Conservation (phyloP, 2,113 vertebrate species). For the Cynocephalus volans region DNA sequence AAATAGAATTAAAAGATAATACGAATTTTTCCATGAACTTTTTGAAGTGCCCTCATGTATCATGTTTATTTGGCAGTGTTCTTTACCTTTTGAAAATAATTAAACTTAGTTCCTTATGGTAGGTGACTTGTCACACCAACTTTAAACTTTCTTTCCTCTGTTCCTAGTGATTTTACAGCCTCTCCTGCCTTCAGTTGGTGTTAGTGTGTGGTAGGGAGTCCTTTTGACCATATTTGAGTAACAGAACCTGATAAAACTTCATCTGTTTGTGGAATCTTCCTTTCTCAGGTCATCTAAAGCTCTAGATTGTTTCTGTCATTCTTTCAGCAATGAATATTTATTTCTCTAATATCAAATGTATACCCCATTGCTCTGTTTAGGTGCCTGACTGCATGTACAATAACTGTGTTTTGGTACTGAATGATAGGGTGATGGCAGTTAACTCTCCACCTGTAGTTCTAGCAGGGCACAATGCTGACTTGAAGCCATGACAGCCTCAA, state of each 20-base stretch:
- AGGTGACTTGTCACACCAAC: not conserved
- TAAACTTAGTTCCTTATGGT: not conserved
- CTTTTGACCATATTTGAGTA: not conserved
- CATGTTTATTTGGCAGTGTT: not conserved
- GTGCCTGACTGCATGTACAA: fast-evolving
- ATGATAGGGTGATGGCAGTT: not conserved
- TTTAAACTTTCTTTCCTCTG: not conserved
- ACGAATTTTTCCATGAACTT: no score
- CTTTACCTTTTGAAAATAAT: not conserved
- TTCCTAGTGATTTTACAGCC: not conserved
- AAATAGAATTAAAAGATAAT: no score
- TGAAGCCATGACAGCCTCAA: not conserved
- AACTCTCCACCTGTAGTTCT: not conserved
- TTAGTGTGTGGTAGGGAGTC: not conserved
- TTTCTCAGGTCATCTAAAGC: not conserved
- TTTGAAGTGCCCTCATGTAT: not conserved
- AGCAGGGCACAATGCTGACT: no score
- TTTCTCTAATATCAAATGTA: not conserved
- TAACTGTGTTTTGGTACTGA: not conserved
- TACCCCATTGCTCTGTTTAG: not conserved
- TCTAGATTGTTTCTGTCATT: not conserved
- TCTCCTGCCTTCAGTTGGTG: not conserved
- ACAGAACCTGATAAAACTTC: not conserved
- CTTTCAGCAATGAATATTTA: not conserved
- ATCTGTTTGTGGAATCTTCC: not conserved